A percentile compares a stretch with the other conserved stretches of the same genome.
These are phyloP conservation scores for Choreutis nemorana DNA, from an alignment of 2,888 invertebrate genomes.

Conservation along the genomic window DNA sequence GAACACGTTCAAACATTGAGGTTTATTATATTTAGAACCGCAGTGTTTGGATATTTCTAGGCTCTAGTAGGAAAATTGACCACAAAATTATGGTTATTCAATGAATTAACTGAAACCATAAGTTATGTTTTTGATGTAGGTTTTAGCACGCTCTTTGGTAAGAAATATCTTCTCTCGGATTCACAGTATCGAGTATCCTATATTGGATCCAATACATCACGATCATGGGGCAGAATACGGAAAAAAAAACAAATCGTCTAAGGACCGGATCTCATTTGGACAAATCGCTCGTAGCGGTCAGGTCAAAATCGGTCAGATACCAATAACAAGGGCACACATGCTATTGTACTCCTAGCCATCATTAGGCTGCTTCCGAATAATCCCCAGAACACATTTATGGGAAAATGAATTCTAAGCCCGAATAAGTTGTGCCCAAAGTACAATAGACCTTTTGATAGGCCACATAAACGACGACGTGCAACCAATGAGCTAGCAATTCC, in stretches of 20 bases:
- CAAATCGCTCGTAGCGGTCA: slow-evolving; percentile 65
- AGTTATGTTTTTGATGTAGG: no score
- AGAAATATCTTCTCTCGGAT: no score
- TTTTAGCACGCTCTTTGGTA: no score
- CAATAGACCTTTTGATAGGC: background rate
- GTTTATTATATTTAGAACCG: no score
- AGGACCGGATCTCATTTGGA: slow-evolving; percentile 64
- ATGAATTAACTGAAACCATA: no score
- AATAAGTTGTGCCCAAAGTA: background rate
- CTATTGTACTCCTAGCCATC: slow-evolving; percentile 59
- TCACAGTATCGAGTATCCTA: no score
- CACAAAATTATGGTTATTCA: no score
- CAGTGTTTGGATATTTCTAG: no score
- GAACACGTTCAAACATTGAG: no score
- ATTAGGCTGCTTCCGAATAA: slow-evolving; percentile 56
- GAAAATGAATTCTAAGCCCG: background rate
- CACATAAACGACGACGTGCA: background rate
- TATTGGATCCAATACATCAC: slow-evolving; percentile 20
- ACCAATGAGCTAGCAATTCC: no score
- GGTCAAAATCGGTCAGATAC: slow-evolving; percentile 63
- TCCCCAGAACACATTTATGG: slow-evolving; percentile 10
- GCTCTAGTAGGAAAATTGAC: no score
- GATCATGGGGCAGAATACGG: slow-evolving; percentile 17
- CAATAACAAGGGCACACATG: slow-evolving; percentile 62
- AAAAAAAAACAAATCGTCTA: slow-evolving; percentile 48